These are phyloP conservation scores for Penelope pileata DNA, from an alignment of 2,113 vertebrate genomes.

Conservation along the genomic window DNA sequence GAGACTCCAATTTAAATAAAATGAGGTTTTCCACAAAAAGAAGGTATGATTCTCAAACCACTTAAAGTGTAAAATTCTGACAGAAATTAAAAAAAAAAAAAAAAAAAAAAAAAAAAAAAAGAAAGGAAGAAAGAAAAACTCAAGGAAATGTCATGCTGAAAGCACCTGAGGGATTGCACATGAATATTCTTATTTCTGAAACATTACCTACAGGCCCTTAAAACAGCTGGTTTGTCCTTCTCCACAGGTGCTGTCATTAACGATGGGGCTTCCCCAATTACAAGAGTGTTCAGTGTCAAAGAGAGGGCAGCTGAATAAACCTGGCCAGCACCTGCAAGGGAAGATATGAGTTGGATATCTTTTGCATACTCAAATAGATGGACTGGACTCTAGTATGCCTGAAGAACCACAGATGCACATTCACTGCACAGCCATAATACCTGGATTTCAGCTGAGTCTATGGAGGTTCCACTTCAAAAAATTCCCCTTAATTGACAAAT, in stretches of 20 bases:
- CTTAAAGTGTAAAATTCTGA: neutral
- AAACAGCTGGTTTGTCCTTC: neutral
- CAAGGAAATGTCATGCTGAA: neutral
- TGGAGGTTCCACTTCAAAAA: neutral
- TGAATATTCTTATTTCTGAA: neutral
- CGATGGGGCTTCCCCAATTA: neutral
- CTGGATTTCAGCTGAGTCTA: neutral
- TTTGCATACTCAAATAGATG: neutral
- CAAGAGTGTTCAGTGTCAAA: neutral
- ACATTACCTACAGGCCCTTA: neutral
- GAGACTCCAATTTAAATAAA: neutral
- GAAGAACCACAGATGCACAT: accelerated
- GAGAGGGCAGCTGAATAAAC: neutral
- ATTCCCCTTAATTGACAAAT: slow-evolving; percentile 59
- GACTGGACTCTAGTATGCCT: neutral
- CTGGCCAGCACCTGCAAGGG: neutral
- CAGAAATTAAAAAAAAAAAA: neutral
- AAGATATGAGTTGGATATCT: accelerated
- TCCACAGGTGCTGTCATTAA: neutral
- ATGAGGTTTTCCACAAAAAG: neutral
- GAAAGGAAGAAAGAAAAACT: neutral
- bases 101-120: neutral
- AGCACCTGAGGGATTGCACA: neutral
- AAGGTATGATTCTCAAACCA: neutral
- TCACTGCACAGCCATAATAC: accelerated